A percentile compares a stretch with the other conserved stretches of the same genome.
These are phyloP conservation scores for Conus canariensis DNA, from an alignment of 2,888 invertebrate genomes.

Conservation along the genomic window DNA sequence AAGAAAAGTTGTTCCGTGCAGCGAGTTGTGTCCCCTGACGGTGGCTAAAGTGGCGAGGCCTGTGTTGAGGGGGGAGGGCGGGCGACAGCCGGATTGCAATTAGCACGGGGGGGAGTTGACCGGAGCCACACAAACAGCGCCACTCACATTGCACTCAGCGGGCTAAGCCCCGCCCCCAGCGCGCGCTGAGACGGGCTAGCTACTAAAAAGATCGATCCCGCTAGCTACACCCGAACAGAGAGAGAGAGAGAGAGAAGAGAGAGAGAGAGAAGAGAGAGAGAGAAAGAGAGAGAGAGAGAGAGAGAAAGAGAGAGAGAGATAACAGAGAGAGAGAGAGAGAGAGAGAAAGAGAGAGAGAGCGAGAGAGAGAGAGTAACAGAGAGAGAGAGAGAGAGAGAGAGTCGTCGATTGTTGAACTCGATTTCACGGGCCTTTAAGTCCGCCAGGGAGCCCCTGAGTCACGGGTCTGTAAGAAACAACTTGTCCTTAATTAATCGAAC, in stretches of 20 bases:
- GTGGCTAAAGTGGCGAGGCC: background rate
- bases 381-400: constrained; percentile 9
- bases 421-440: too few relatives aligned
- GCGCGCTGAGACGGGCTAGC: constrained; percentile 9
- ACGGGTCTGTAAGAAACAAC: too few relatives aligned
- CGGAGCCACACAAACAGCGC: constrained; percentile 11
- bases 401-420: background rate
- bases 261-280: constrained; percentile 18
- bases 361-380: background rate
- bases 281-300: constrained; percentile 19
- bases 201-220: too few relatives aligned
- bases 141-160: constrained; percentile 26
- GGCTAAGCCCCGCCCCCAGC: constrained; percentile 36
- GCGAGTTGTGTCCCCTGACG: background rate
- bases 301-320: constrained; percentile 18
- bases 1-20: background rate
- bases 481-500: too few relatives aligned
- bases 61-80: background rate
- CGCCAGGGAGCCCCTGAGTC: too few relatives aligned
- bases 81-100: constrained; percentile 40
- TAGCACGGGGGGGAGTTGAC: constrained; percentile 31
- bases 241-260: constrained; percentile 11
- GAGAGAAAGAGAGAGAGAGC: constrained; percentile 21
- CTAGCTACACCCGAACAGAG: too few relatives aligned
- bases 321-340: constrained; percentile 21